Evolutionary conservation across 2,888 invertebrate species (phyloP).

Genomic region (Eucriotettix oculatus): DNA sequence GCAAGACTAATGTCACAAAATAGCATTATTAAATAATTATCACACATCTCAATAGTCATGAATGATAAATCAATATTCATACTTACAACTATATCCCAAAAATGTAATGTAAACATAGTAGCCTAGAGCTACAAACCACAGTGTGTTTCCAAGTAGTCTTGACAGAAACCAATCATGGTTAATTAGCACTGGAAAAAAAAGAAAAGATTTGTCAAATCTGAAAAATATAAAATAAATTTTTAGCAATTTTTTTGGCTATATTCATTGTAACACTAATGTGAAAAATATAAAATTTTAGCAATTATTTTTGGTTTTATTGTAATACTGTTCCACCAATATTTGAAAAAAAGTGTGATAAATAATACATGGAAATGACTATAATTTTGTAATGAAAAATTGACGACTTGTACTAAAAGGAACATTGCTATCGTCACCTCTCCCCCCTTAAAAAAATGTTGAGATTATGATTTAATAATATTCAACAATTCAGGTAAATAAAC

Average conservation of each 20-base stretch:
- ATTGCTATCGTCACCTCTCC: too few relatives aligned
- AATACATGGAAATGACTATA: too few relatives aligned
- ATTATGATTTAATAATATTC: too few relatives aligned
- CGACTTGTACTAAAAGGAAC: too few relatives aligned
- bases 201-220: conserved; percentile 3
- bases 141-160: conserved; percentile 72
- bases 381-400: too few relatives aligned
- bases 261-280: background rate
- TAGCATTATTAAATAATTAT: too few relatives aligned
- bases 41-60: too few relatives aligned
- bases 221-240: background rate
- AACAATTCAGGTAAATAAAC: too few relatives aligned
- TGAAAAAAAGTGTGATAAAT: too few relatives aligned
- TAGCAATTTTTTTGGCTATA: background rate
- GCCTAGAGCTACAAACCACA: conserved; percentile 78
- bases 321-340: too few relatives aligned
- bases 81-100: conserved; percentile 85
- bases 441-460: too few relatives aligned
- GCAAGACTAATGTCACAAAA: too few relatives aligned
- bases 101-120: conserved; percentile 97
- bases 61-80: conserved; percentile 1
- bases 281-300: background rate
- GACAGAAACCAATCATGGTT: conserved; percentile 62
- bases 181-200: conserved; percentile 49
- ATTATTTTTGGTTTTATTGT: background rate